phyloP scores from a whole-genome alignment of 2,888 invertebrate genomes.

The Priocnemis perturbator region DNA sequence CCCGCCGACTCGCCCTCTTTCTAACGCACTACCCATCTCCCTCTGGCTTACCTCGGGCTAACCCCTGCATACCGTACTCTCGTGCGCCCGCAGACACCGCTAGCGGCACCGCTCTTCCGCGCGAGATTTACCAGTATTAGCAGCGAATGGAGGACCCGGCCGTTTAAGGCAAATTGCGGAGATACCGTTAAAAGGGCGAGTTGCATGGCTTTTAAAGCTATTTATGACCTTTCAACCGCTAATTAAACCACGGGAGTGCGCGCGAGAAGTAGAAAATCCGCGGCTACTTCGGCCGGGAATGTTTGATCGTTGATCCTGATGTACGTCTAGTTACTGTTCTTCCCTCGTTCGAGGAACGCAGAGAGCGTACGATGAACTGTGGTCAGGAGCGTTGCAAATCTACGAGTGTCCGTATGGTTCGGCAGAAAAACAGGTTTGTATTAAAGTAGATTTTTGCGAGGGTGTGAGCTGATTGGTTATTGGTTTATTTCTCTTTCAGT shows the following conservation, averaged over 20 bases:
- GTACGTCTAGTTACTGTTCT: too few species aligned
- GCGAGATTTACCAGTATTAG: slow-evolving; percentile 57
- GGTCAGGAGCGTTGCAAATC: too few species aligned
- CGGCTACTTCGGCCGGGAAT: background rate
- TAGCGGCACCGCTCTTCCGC: slow-evolving; percentile 18
- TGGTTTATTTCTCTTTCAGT: too few species aligned
- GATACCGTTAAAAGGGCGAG: slow-evolving; percentile 50
- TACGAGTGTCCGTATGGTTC: too few species aligned
- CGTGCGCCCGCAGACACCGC: background rate
- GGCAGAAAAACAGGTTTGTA: too few species aligned
- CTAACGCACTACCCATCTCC: slow-evolving; percentile 5
- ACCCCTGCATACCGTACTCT: background rate
- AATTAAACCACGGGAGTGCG: slow-evolving; percentile 42
- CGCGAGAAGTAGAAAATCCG: too few species aligned
- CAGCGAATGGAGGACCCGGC: slow-evolving; percentile 46
- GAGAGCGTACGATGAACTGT: too few species aligned
- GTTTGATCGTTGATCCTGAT: background rate
- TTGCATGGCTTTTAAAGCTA: slow-evolving; percentile 43
- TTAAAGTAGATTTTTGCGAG: too few species aligned
- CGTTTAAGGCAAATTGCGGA: slow-evolving; percentile 56
- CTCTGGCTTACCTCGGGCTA: background rate
- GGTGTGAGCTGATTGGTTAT: too few species aligned
- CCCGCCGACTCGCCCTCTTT: background rate
- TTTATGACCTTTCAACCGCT: slow-evolving; percentile 50
- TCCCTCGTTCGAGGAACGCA: too few species aligned